phyloP scores from a whole-genome alignment of 2,888 invertebrate genomes.

The Philopedon plagiatum region DNA sequence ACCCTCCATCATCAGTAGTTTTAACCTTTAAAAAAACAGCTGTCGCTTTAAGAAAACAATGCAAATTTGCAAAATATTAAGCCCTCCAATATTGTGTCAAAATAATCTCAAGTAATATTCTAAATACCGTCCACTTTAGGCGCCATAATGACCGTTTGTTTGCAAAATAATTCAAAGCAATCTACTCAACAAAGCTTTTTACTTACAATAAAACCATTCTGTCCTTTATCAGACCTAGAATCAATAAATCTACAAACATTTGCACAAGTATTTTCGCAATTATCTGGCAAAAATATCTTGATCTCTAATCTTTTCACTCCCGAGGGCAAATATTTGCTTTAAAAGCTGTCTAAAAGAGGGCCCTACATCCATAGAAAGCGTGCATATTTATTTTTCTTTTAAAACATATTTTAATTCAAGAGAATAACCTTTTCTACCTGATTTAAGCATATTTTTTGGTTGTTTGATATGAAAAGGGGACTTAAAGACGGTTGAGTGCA shows the following conservation, averaged over 20 bases:
- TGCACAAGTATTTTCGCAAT: conserved; percentile 57
- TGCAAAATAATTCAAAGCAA: conserved; percentile 32
- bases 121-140: conserved; percentile 27
- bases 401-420: conserved; percentile 23
- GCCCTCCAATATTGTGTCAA: background rate
- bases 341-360: conserved; percentile 44
- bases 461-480: conserved; percentile 47
- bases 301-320: conserved; percentile 49
- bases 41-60: background rate
- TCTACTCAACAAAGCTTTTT: conserved; percentile 35
- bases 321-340: conserved; percentile 55
- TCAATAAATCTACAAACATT: conserved; percentile 53
- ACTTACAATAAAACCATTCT: conserved; percentile 51
- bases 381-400: conserved; percentile 36
- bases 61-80: background rate
- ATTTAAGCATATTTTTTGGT: conserved; percentile 45
- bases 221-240: conserved; percentile 50
- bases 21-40: background rate
- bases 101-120: conserved; percentile 3
- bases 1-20: no score
- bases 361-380: conserved; percentile 24
- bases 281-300: conserved; percentile 54
- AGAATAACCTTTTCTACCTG: conserved; percentile 54
- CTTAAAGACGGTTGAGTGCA: conserved; percentile 57
- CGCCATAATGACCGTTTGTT: conserved; percentile 20